These are phyloP conservation scores for Nomada ruficornis DNA, from an alignment of 2,888 invertebrate genomes.

Conservation along the genomic window DNA sequence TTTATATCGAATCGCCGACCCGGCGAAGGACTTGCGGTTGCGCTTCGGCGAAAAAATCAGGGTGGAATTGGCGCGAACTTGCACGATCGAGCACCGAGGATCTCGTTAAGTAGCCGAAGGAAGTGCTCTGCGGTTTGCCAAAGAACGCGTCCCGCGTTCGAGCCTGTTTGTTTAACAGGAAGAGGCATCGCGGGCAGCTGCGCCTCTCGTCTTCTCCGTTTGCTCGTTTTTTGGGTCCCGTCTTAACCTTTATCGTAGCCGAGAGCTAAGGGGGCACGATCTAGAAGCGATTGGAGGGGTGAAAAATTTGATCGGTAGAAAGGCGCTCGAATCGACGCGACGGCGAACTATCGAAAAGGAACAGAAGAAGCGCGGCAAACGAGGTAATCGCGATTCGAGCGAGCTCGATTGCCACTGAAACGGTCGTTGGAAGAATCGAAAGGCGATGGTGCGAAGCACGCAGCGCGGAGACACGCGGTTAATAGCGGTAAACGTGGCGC, in stretches of 20 bases:
- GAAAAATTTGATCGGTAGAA: not conserved
- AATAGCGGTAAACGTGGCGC: slow-evolving; percentile 76
- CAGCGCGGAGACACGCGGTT: slow-evolving; percentile 56
- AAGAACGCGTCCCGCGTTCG: slow-evolving; percentile 63
- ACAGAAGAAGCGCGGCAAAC: not conserved
- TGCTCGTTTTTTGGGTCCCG: not conserved
- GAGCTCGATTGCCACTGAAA: slow-evolving; percentile 7
- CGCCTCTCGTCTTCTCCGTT: slow-evolving; percentile 15
- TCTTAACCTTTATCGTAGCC: not conserved
- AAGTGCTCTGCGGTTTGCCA: slow-evolving; percentile 72
- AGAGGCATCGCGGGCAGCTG: slow-evolving; percentile 40
- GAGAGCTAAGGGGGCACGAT: not conserved
- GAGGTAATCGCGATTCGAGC: not conserved
- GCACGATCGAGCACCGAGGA: slow-evolving; percentile 72
- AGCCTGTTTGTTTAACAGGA: slow-evolving; percentile 69
- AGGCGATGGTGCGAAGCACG: not conserved
- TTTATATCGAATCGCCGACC: slow-evolving; percentile 52
- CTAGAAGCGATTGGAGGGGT: not conserved
- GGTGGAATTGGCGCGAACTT: slow-evolving; percentile 74
- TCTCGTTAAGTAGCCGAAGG: slow-evolving; percentile 73
- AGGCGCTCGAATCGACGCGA: not conserved
- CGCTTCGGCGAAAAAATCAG: slow-evolving; percentile 69
- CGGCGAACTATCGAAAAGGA: not conserved
- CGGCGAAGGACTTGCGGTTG: slow-evolving; percentile 68
- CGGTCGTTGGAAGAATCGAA: not conserved